phyloP scores from a whole-genome alignment of 2,888 invertebrate genomes.

The Allophyes oxyacanthae region DNA sequence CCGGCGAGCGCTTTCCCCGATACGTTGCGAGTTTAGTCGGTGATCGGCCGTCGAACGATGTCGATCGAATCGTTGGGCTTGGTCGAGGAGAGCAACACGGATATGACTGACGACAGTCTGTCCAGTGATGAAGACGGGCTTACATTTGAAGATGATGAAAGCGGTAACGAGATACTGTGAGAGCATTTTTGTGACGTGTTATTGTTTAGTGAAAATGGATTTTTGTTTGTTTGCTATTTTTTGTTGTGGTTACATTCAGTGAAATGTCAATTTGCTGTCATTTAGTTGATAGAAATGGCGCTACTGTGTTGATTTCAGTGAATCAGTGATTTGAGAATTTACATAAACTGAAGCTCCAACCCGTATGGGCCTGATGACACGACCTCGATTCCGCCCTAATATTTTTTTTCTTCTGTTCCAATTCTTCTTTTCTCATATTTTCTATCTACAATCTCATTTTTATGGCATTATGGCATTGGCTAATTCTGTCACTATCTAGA shows the following conservation, averaged over 20 bases:
- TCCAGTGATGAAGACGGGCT: conserved; percentile 59
- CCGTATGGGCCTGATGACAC: too few species aligned
- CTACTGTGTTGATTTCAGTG: conserved; percentile 32
- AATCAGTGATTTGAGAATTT: neutral
- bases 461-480: too few species aligned
- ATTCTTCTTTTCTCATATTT: too few species aligned
- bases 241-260: conserved; percentile 31
- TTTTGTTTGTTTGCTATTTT: conserved; percentile 38
- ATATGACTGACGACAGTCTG: conserved; percentile 81
- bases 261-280: conserved; percentile 45
- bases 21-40: conserved; percentile 63
- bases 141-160: conserved; percentile 52
- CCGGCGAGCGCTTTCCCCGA: conserved; percentile 58
- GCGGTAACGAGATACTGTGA: conserved; percentile 67
- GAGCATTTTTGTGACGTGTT: conserved; percentile 56
- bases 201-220: conserved; percentile 42
- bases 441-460: too few species aligned
- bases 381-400: too few species aligned
- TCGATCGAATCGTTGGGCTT: conserved; percentile 57
- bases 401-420: too few species aligned
- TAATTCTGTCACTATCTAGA: too few species aligned
- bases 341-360: too few species aligned
- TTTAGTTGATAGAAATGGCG: conserved; percentile 22
- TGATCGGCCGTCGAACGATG: conserved; percentile 68
- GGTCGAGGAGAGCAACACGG: conserved; percentile 53